Base-by-base conservation (phyloP, 1,140 invertebrate species). In the Araneus ventricosus region DNA sequence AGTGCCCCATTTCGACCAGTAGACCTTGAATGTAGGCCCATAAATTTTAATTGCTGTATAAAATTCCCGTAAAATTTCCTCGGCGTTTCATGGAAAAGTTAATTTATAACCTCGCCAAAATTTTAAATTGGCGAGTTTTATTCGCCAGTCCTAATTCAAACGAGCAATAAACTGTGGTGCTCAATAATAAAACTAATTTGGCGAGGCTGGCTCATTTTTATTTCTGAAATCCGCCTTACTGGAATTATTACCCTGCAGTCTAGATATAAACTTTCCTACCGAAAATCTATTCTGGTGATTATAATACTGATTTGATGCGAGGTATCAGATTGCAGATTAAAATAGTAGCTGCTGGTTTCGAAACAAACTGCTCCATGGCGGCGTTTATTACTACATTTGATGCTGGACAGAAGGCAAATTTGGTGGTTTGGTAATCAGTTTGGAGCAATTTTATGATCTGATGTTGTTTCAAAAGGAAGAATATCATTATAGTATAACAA, bases 21-120 rank as follows among this genome's bases (percentile, higher is more conserved):
- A 75, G 67, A 17, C 67, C 30, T 75, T 34, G 67, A 75, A 20
- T 30, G 30, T 17, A 30, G 2, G 67, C 27, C 10, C 27, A 75
- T 75, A 75, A 75, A 75, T 75, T 75, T 75, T 75, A 75, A 75
- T 75, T 75, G 27, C 67, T 75, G 30, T 75, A 75, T 75, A 75
- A 75, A 75, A 75, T 75, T 75, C 27, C 67, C 67, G 30, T 75
- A 75, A 75, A 75, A 75, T 75, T 75, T 75, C 30, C 67, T 30
- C 27, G 27, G 17, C 67, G 67, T 75, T 75, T 75, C 30, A 75
- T 4, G 17, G 67, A 34, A 45, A 30, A 75, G 67, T 75, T 75
- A 75, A 75, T 75, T 75, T 75, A 75, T 75, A 27, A 75, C 67
- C 67, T 14, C 30, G 14, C 67, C 67, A 75, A 75, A 63, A 75